Evolutionary conservation across 2,888 invertebrate genomes (phyloP), one percentile per base, ranked within the genome.

Genomic region (Digitonthophagus gazella): DNA sequence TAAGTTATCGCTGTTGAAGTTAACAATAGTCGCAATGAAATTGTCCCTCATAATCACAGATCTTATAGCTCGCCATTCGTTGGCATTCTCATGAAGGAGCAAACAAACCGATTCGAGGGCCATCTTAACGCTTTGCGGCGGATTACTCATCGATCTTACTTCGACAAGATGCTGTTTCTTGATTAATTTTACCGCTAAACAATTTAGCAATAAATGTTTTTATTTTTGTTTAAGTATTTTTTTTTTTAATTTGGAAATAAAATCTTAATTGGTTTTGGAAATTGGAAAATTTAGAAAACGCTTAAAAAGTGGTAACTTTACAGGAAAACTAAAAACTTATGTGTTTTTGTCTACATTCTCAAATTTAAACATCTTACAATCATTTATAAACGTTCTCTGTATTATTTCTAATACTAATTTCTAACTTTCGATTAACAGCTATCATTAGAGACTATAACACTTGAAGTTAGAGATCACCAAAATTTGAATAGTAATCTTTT

Each of bases 131-230:
- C 93, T 89, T 67, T 91, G 90, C 65, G 97, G 97, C 69, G 97
- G 97, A 86, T 96, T 96, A 72, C 93, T 93, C 93, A 97, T 95
- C 20, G 96, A 94, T 72, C 95, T 89, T 75, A 97, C 93, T 84
- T 97, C 97, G 71, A 96, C 96, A 80, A 97, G 87, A 83, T 97
- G 95, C 83, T 96, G 95, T 84, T 96, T 96, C 89, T 95, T 96
- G 86, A 97, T 97, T 75, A 94, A 93, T 83, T 95, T 93, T 81
- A 97, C 97, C 81, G 97, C 96, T 90, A 77, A 72, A 70, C 64
- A 70, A 44, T 44, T 44, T 44, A 8, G 11, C 11, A 44, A 44
- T 44, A 8, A 3, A 1, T 6, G 6, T 44, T 44, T 11, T 44
- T 44, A 3, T 8, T 44, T 44, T 11, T 44, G 6, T 44, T 44